phyloP scores from a whole-genome alignment of 2,797 vertebrate genomes.

The Myotis myotis region DNA sequence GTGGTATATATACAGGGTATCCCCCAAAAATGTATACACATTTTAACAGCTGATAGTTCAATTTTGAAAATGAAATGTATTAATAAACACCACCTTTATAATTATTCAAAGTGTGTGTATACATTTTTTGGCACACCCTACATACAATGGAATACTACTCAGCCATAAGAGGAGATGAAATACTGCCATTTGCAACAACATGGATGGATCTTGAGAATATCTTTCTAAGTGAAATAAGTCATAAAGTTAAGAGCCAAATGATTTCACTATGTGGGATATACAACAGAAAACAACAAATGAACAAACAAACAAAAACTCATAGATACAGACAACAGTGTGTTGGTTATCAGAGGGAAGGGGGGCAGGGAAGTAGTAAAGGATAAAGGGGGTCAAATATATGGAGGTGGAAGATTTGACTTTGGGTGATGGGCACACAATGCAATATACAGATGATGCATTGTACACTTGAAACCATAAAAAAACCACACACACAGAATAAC shows the following conservation, averaged over 20 bases:
- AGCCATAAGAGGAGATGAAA: neutral
- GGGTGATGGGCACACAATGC: neutral
- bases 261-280: neutral
- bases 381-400: neutral
- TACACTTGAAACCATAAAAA: neutral
- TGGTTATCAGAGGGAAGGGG: neutral
- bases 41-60: too few species aligned
- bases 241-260: neutral
- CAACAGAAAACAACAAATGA: neutral
- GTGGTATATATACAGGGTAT: neutral
- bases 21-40: too few species aligned
- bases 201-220: neutral
- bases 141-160: neutral
- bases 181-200: neutral
- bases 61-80: too few species aligned
- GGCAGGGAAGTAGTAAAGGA: neutral
- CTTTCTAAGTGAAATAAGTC: neutral
- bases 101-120: too few species aligned
- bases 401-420: neutral
- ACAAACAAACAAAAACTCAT: neutral
- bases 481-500: neutral
- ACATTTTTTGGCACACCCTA: too few species aligned
- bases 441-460: neutral
- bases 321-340: neutral
- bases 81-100: too few species aligned